Evolutionary conservation across 2,888 invertebrate species (phyloP), one percentile per base, ranked within the genome.

Genomic region (Ecliptopera silaceata): DNA sequence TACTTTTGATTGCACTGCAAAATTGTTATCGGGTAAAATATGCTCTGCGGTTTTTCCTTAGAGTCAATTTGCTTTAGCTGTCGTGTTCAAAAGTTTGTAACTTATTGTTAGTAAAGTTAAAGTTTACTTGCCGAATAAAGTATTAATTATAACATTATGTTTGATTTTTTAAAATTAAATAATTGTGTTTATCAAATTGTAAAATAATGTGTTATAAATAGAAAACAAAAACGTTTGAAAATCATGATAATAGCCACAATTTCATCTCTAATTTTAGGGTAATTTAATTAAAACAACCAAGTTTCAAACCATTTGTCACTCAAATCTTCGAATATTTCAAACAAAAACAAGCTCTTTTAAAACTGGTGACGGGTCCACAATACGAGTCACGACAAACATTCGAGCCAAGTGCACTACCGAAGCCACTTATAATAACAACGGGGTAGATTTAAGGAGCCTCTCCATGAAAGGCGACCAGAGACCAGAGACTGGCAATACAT

Each of bases 341-440:
- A 60, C 60, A 60, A 60, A 52, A 56, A 56, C 48, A 52, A 57
- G 47, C 54, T 59, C 57, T 59, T 60, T 51, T 56, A 56, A 58
- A 64, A 61, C 55, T 55, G 61, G 57, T 53, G 61, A 56, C 49
- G 49, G 31, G 49, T 50, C 56, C 56, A 64, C 59, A 65, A 61
- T 65, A 64, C 63, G 57, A 54, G 62, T 59, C 66, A 64, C 64
- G 66, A 64, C 64, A 66, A 57, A 53, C 56, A 61, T 66, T 64
- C 61, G 46, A 62, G 46, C 50, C 56, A 53, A 66, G 64, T 62
- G 65, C 60, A 62, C 64, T 66, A 64, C 62, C 61, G 61, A 55
- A 61, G 59, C 62, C 61, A 64, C 62, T 66, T 64, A 59, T 61
- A 59, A 66, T 64, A 66, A 59, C 59, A 61, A 48, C 56, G 41